These are phyloP conservation scores for Variabilichromis moorii DNA, from an alignment of 2,113 vertebrate genomes.

Conservation along the genomic window DNA sequence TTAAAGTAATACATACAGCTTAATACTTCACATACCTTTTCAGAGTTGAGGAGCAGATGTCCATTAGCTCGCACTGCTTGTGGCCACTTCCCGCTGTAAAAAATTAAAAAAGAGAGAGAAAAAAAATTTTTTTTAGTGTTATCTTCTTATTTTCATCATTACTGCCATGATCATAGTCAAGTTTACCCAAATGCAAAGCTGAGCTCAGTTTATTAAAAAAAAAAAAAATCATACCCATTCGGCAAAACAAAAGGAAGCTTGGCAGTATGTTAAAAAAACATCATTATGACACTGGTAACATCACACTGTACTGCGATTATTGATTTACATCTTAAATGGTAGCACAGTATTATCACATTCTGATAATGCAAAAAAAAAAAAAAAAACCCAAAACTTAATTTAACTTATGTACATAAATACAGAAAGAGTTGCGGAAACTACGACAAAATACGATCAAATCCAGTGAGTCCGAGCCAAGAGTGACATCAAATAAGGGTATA, in stretches of 20 bases:
- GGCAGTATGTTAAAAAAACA: not conserved
- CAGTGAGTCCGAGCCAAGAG: not conserved
- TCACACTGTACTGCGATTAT: not conserved
- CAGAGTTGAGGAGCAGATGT: constrained; percentile 94
- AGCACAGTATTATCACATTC: not conserved
- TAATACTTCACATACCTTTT: constrained; percentile 76
- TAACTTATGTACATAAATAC: not conserved
- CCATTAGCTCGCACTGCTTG: constrained; percentile 92
- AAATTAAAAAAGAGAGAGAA: not conserved
- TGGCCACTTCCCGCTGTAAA: constrained; percentile 88
- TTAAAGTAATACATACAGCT: not conserved
- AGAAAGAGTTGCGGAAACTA: not conserved
- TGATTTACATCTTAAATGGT: not conserved
- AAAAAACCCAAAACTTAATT: not conserved
- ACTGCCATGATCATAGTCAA: not conserved
- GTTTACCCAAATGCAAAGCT: not conserved
- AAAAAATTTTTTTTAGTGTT: not conserved
- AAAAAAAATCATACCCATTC: not conserved
- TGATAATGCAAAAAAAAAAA: not conserved
- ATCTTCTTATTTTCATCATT: not conserved
- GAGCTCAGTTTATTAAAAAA: not conserved
- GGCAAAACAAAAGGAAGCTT: not conserved
- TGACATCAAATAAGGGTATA: not conserved
- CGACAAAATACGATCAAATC: not conserved
- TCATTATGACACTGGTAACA: not conserved